Conservation (phyloP, 2,113 vertebrate species). For the Austrofundulus limnaeus region DNA sequence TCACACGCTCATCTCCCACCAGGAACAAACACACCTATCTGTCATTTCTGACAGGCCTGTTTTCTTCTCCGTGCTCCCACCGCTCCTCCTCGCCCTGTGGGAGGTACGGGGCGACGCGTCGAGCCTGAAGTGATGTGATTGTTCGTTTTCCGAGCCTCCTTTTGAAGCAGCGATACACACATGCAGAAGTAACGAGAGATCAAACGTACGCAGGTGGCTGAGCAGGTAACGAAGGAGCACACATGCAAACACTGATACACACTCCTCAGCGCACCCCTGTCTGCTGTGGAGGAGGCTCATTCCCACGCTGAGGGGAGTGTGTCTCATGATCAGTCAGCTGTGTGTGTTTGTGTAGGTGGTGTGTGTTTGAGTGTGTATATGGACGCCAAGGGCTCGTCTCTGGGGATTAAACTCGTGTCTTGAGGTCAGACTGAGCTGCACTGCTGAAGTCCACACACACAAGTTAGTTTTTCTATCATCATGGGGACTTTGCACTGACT, state of each 20-base stretch:
- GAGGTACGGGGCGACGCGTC: slow-evolving; percentile 57
- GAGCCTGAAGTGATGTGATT: slow-evolving; percentile 66
- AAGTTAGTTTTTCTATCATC: too few species aligned
- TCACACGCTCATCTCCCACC: slow-evolving; percentile 45
- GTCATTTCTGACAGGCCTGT: slow-evolving; percentile 54
- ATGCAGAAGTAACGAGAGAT: slow-evolving; percentile 20
- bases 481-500: too few species aligned
- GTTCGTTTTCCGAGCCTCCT: slow-evolving; percentile 50
- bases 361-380: slow-evolving; percentile 15
- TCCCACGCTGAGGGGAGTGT: slow-evolving; percentile 50
- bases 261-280: background rate
- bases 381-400: slow-evolving; percentile 29
- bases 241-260: slow-evolving; percentile 1
- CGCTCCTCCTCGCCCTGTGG: slow-evolving; percentile 48
- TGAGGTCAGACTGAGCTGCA: slow-evolving; percentile 36
- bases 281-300: slow-evolving; percentile 35
- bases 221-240: slow-evolving; percentile 17
- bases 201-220: slow-evolving; percentile 44
- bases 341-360: slow-evolving; percentile 31
- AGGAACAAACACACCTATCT: slow-evolving; percentile 50
- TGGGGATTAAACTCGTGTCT: slow-evolving; percentile 44
- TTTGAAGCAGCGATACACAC: slow-evolving; percentile 30
- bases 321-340: slow-evolving; percentile 50
- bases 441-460: slow-evolving; percentile 18
- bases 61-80: slow-evolving; percentile 48